Conservation (phyloP, 2,113 vertebrate species). For the Asarcornis scutulata region DNA sequence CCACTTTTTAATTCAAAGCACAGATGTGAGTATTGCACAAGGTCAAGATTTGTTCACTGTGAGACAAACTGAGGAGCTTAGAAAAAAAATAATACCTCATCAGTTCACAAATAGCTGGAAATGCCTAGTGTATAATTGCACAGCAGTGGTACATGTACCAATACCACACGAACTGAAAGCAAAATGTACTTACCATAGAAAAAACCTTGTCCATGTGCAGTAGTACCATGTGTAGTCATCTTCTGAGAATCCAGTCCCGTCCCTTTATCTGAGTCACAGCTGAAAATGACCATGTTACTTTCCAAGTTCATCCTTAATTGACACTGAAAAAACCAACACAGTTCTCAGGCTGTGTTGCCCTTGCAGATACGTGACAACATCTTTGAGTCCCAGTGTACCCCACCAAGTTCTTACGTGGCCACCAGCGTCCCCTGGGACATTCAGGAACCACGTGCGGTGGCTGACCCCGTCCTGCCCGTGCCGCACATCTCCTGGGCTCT, state of each 20-base stretch:
- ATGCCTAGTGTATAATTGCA: not conserved
- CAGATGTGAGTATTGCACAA: not conserved
- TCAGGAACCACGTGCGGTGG: not conserved
- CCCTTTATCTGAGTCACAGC: not conserved
- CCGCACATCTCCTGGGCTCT: accelerated
- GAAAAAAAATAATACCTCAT: not conserved
- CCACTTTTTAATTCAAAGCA: not conserved
- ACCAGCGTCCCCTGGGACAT: accelerated
- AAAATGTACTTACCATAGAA: not conserved
- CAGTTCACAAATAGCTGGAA: not conserved
- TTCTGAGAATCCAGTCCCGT: not conserved
- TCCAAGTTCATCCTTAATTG: not conserved
- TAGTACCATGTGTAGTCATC: not conserved
- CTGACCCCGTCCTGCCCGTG: accelerated
- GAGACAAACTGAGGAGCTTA: not conserved
- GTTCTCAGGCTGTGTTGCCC: accelerated
- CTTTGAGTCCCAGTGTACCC: not conserved
- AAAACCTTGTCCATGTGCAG: not conserved
- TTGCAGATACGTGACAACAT: not conserved
- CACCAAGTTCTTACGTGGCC: not conserved
- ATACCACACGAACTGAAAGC: not conserved
- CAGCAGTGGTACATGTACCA: accelerated
- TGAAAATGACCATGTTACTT: not conserved
- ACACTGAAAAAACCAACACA: accelerated
- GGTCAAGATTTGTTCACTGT: not conserved